These are phyloP conservation scores for Oncopodura yosiiana DNA, from an alignment of 1,140 invertebrate species.

Conservation along the genomic window DNA sequence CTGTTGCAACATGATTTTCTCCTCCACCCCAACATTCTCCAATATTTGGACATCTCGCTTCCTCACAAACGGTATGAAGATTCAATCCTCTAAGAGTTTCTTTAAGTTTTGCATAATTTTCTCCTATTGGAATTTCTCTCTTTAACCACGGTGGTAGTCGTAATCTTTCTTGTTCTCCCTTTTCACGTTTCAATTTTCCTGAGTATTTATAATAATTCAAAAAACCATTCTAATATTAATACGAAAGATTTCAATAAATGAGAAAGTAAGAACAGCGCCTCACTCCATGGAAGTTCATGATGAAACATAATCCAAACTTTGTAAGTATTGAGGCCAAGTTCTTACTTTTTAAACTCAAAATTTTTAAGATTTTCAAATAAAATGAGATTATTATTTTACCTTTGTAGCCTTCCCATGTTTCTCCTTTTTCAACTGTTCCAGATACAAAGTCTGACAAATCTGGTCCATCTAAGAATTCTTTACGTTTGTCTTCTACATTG, in stretches of 20 bases:
- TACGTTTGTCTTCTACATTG: conserved; percentile 14
- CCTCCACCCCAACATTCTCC: conserved; percentile 99
- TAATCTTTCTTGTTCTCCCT: conserved; percentile 67
- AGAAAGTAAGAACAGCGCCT: too few species aligned
- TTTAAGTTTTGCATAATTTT: conserved; percentile 57
- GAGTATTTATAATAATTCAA: conserved; percentile 11
- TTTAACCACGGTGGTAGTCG: conserved; percentile 95
- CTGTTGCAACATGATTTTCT: conserved; percentile 71
- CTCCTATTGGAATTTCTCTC: conserved; percentile 81
- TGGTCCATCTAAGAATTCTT: conserved; percentile 39
- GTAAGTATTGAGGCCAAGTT: too few species aligned
- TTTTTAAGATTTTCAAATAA: neutral
- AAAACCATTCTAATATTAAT: neutral
- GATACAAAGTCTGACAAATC: conserved; percentile 45
- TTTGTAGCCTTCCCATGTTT: conserved; percentile 55
- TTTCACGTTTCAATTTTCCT: conserved; percentile 66
- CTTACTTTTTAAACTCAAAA: neutral
- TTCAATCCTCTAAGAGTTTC: conserved; percentile 76
- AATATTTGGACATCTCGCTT: conserved; percentile 98
- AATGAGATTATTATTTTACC: too few species aligned
- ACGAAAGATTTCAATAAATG: neutral
- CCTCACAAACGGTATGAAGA: conserved; percentile 95
- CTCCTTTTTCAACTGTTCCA: conserved; percentile 47
- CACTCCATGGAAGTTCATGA: too few species aligned
- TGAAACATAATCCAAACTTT: neutral